Percentiles rank a stretch among this genome's conserved stretches.
phyloP scores from a whole-genome alignment of 1,140 invertebrate genomes.

The Pachyrhynchus sulphureomaculatus region DNA sequence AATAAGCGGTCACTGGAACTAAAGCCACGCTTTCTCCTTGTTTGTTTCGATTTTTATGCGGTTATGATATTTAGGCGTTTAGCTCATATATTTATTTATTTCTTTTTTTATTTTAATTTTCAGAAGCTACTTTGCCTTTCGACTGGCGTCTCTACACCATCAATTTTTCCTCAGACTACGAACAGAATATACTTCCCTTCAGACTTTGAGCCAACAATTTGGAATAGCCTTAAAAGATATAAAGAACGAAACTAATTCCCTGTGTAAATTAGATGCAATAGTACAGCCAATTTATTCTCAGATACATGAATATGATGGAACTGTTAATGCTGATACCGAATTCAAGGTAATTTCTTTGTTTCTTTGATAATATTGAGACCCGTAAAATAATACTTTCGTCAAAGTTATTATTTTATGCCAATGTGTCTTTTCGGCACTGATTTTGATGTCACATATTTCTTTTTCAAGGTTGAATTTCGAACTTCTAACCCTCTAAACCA shows the following conservation, averaged over 20 bases:
- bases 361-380: background rate
- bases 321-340: slow-evolving; percentile 38
- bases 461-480: background rate
- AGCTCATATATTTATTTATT: no score
- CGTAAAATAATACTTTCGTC: background rate
- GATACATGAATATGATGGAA: slow-evolving; percentile 27
- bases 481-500: background rate
- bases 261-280: slow-evolving; percentile 46
- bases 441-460: no score
- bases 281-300: slow-evolving; percentile 35
- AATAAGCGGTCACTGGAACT: no score
- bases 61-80: no score
- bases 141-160: slow-evolving; percentile 72
- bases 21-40: no score
- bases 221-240: slow-evolving; percentile 54
- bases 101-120: no score
- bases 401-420: no score
- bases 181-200: slow-evolving; percentile 68
- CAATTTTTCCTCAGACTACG: slow-evolving; percentile 72
- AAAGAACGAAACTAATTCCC: slow-evolving; percentile 50
- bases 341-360: background rate
- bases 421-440: no score
- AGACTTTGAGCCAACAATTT: slow-evolving; percentile 65
- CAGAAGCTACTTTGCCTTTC: slow-evolving; percentile 73
- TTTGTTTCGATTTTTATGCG: no score